Base-by-base conservation (phyloP, 2,797 vertebrate species). In the Karalla daura region DNA sequence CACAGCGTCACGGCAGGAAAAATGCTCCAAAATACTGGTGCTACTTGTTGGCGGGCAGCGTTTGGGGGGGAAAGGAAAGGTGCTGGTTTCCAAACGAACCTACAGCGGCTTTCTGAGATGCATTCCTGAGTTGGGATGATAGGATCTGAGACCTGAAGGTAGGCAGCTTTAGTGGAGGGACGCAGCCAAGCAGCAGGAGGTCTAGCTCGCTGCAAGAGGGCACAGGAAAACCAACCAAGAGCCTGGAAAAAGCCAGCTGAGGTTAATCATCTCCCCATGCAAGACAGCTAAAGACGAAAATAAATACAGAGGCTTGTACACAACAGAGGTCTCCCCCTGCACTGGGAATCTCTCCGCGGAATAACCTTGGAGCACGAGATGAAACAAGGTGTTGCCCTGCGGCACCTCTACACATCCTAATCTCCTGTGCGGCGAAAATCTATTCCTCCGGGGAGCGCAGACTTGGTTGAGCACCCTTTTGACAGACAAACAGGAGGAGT, bases 1-100 rank as follows among this genome's bases (percentile, higher is more conserved):
- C 35, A 37, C 11, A 36, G 41, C 5, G 23, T 78, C 66, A 69
- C 73, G 76, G 6, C 23, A 15, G 70, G 69, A 13, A 39, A 76
- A 73, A 72, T 33, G 17, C 24, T 74, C 77, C 76, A 67, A 75
- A 83, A 84, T n/a, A n/a, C n/a, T n/a, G n/a, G 87, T 80, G 85
- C 32, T 52, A 21, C 41, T 15, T 35, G 59, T 24, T 65, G 59
- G 37, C 54, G 61, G 8, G 32, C 23, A 27, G 12, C 8, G 6
- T 54, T 78, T 76, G 30, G 36, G 18, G 50, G 44, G 39, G 54
- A 60, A 21, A 68, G 33, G 59, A 72, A 45, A 72, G 5, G 33
- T 0, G 2, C 50, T 49, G 43, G n/a, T n/a, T n/a, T 70, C 60
- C 20, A 52, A 59, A 11, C 47, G 24, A 70, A 69, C 53, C 51